Conservation (phyloP, 1,140 invertebrate species). For the Trichomalopsis sarcophagae region DNA sequence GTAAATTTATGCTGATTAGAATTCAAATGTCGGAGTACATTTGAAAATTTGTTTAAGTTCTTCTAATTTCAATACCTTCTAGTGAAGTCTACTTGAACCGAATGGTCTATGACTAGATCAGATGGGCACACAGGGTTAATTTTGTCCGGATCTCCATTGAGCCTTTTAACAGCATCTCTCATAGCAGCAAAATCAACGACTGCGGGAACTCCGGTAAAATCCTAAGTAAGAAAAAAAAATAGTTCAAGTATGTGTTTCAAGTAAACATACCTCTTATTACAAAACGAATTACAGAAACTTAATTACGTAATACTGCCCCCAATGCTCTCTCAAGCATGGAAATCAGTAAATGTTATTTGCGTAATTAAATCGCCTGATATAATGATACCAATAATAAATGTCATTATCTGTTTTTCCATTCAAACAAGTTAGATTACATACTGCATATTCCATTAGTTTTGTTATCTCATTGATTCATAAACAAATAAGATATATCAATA, state of each 20-base stretch:
- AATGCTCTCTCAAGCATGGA: background rate
- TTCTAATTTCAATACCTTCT: constrained; percentile 80
- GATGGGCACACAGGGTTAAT: constrained; percentile 98
- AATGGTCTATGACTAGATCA: constrained; percentile 98
- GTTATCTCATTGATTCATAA: background rate
- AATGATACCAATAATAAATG: constrained; percentile 4
- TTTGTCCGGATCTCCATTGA: constrained; percentile 92
- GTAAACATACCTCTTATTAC: constrained; percentile 1
- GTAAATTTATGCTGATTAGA: constrained; percentile 60
- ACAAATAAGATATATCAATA: background rate
- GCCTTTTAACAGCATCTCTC: constrained; percentile 92
- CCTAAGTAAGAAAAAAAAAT: constrained; percentile 73
- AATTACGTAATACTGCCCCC: background rate
- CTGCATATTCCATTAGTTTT: background rate
- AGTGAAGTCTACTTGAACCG: constrained; percentile 96
- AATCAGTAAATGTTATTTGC: constrained; percentile 19
- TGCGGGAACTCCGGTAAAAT: constrained; percentile 97
- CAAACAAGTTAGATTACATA: background rate
- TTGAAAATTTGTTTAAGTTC: background rate
- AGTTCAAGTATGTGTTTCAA: background rate
- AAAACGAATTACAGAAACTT: background rate
- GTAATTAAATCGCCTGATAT: background rate
- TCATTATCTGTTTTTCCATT: background rate
- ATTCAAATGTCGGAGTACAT: background rate
- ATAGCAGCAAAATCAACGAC: constrained; percentile 99